Percentiles rank a stretch among this genome's conserved stretches.
Evolutionary conservation across 2,888 invertebrate genomes (phyloP).

Genomic region (Himalopsyche tibetana): DNA sequence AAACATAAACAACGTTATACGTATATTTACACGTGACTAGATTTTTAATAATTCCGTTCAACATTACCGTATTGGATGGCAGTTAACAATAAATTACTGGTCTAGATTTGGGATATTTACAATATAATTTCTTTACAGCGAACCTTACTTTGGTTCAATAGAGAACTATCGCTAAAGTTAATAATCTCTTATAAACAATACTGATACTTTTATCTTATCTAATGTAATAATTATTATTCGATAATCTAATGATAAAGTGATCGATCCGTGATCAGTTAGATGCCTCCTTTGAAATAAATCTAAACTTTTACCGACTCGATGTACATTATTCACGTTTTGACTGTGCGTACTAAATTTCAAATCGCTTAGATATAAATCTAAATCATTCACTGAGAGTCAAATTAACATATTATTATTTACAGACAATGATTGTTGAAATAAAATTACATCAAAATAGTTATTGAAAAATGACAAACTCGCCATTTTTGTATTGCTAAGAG

Average conservation of each 20-base stretch:
- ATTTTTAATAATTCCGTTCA: constrained; percentile 11
- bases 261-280: constrained; percentile 21
- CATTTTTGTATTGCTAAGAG: not conserved
- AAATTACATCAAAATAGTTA: not conserved
- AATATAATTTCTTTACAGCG: constrained; percentile 31
- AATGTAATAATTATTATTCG: constrained; percentile 1
- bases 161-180: not conserved
- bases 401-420: too few species aligned
- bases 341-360: too few species aligned
- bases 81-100: constrained; percentile 34
- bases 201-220: constrained; percentile 24
- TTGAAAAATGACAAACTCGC: not conserved
- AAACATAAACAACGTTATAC: not conserved
- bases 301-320: not conserved
- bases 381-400: too few species aligned
- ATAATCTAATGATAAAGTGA: constrained; percentile 22
- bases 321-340: too few species aligned
- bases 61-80: not conserved
- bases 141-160: constrained; percentile 13
- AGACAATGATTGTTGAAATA: too few species aligned
- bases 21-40: constrained; percentile 11
- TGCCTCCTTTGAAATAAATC: not conserved
- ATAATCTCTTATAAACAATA: constrained; percentile 36
- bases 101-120: constrained; percentile 12
- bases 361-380: too few species aligned